phyloP scores from a whole-genome alignment of 2,888 invertebrate species.

The Clunio marinus region DNA sequence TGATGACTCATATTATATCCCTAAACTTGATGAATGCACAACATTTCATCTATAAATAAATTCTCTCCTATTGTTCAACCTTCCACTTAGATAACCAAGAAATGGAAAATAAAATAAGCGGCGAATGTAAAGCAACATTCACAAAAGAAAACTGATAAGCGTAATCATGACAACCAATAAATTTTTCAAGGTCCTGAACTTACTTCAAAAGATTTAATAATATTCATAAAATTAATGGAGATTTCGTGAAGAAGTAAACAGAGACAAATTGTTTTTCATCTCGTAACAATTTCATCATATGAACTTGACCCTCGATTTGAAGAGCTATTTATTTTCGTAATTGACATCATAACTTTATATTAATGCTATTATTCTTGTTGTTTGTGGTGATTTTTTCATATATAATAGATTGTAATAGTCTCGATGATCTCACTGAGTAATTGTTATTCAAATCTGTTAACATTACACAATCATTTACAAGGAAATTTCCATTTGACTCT shows the following conservation, averaged over 20 bases:
- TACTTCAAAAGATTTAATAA: too few relatives aligned
- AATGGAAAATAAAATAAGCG: neutral
- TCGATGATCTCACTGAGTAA: too few relatives aligned
- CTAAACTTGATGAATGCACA: neutral
- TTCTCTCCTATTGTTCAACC: neutral
- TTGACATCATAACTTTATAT: too few relatives aligned
- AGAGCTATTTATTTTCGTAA: neutral
- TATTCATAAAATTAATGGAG: neutral
- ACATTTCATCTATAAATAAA: neutral
- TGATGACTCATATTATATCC: neutral
- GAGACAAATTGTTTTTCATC: neutral
- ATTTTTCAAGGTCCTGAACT: neutral
- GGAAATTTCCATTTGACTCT: too few relatives aligned
- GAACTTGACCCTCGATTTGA: slow-evolving; percentile 12
- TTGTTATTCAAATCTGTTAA: too few relatives aligned
- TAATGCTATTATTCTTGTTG: too few relatives aligned
- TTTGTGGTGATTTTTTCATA: too few relatives aligned
- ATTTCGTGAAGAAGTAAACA: neutral
- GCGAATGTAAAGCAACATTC: too few relatives aligned
- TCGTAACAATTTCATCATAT: neutral
- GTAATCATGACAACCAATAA: neutral
- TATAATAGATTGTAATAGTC: too few relatives aligned
- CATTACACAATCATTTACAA: too few relatives aligned
- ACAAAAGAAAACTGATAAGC: neutral
- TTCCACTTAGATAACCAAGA: neutral